Base-by-base conservation (phyloP, 2,113 vertebrate species). In the Tachysurus vachellii region DNA sequence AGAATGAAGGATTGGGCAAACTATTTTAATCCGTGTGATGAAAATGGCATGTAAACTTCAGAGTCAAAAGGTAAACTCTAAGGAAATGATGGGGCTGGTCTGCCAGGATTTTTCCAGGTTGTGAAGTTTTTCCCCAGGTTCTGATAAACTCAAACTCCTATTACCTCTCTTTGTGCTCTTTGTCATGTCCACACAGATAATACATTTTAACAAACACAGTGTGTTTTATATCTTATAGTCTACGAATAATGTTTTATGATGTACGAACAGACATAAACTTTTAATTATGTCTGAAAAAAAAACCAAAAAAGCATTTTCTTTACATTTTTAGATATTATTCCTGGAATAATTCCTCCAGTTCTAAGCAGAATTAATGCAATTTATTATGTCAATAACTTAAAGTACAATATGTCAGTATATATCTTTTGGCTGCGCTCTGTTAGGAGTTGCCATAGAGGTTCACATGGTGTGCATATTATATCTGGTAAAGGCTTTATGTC, bases 11-110 rank as follows among this genome's bases (percentile, higher is more conserved):
- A 92, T 91, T 91, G 91, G 86, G 93, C 91, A 94, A 95, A 95
- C 93, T 94, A 93, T 94, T 95, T 94, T 94, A 95, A 95, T 95
- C 95, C 93, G 90, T 87, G 89, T 95, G 95, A 94, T 95, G 94
- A 94, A 94, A 94, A 91, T 93, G 93, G 91, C 93, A 93, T 93
- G 94, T 94, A 95, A 95, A 94, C 94, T 93, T 91, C 88, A 88
- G 92, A 93, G 90, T 88, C 71, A 86, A 91, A 89, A 93, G 89
- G 94, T 94, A 95, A 95, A 94, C 93, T 93, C 84, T 86, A 83
- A 66, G 92, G 92, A 93, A 94, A 93, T 87, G 87, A 91, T 92
- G 89, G 92, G 89, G 92, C 90, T 91, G 92, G 91, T 90, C 90
- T 90, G 61, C 66, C 76, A 83, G 68, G 64, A 42, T 73, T 62